These are phyloP conservation scores for Cirrhinus molitorella DNA, from an alignment of 2,797 vertebrate genomes.

Conservation along the genomic window DNA sequence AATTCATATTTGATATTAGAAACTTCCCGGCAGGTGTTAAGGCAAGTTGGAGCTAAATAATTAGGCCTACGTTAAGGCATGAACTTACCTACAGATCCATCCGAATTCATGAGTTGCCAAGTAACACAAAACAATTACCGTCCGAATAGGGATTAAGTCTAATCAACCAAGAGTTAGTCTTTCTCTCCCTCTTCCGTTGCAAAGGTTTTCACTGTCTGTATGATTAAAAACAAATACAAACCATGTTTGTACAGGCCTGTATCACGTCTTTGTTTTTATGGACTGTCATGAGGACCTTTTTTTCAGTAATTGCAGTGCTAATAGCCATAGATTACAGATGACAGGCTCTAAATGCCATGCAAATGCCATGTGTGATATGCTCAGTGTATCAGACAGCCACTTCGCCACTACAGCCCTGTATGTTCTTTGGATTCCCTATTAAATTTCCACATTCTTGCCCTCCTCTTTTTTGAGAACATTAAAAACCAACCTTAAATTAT, in stretches of 20 bases:
- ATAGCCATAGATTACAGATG: conserved; percentile 39
- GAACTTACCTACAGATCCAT: too few species aligned
- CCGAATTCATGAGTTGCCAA: too few species aligned
- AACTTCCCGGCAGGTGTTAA: too few species aligned
- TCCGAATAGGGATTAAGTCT: too few species aligned
- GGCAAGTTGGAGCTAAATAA: too few species aligned
- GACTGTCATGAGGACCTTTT: conserved; percentile 6
- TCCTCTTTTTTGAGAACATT: background rate
- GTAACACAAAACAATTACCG: too few species aligned
- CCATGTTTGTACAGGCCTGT: background rate
- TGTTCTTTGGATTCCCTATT: background rate
- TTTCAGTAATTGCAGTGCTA: conserved; percentile 21
- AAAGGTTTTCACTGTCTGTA: background rate
- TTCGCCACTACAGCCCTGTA: background rate
- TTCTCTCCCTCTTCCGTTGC: background rate
- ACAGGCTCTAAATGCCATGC: conserved; percentile 59
- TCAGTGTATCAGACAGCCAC: conserved; percentile 21
- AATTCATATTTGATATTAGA: too few species aligned
- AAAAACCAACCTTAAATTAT: too few species aligned
- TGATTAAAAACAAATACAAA: background rate
- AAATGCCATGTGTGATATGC: conserved; percentile 63
- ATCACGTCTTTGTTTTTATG: background rate
- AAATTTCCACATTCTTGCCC: background rate
- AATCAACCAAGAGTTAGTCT: background rate
- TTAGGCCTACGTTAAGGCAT: too few species aligned